Base-by-base conservation (phyloP, 2,888 invertebrate genomes). In the Watsonalla cultraria region DNA sequence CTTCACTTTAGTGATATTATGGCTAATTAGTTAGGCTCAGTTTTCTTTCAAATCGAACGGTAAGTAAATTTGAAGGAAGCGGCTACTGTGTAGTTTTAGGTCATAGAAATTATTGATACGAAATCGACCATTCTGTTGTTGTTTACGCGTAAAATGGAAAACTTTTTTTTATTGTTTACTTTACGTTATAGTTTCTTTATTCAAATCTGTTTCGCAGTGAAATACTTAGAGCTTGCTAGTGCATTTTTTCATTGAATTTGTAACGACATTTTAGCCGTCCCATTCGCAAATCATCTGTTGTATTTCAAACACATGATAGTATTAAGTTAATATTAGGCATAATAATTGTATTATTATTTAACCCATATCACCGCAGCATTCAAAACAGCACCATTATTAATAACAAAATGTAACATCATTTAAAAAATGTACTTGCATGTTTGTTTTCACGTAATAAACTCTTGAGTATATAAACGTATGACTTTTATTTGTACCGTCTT, bases 351-450 rank as follows among this genome's bases (percentile, higher is more conserved):
- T 69, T 74, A 57, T 72, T 77, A 79, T 76, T 76, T 78, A 82
- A 86, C 82, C 76, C 69, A 70, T 68, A 75, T 77, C 86, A 86
- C 84, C 69, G 79, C 84, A 75, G 84, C 82, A 81, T 85, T 82
- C 76, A 76, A 62, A 67, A 75, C 60, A 66, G 85, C 88, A 87
- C 86, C 60, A 55, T 57, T 66, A 72, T 70, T 59, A 72, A 72
- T 80, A 82, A 77, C 74, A 70, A 73, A 74, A 72, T 78, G 78
- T 82, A 75, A 74, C 69, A 82, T 76, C 80, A 80, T 86, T 80
- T 65, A 65, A 68, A 70, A 84, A 84, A 85, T 87, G 86, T 90
- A 89, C 75, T 84, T 85, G 88, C 88, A 87, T 89, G 85, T 82
- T 86, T 87, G 84, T 86, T 86, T 87, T 86, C 73, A 79, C 67